Conservation (phyloP, 2,113 vertebrate species). For the Leuciscus idus region DNA sequence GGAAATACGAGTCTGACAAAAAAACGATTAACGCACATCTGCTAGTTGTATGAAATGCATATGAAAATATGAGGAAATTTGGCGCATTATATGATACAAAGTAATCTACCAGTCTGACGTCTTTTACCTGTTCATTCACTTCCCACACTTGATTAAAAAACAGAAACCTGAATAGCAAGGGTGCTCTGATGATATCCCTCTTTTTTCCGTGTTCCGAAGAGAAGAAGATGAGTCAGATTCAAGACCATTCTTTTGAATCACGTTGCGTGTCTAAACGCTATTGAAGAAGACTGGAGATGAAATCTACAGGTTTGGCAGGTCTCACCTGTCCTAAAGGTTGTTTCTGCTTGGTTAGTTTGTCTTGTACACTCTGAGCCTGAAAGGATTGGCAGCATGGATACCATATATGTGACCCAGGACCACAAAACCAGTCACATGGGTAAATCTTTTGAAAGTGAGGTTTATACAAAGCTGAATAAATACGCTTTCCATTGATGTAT, state of each 20-base stretch:
- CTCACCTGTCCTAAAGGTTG: slow-evolving; percentile 42
- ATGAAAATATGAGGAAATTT: not conserved
- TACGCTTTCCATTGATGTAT: too few species aligned
- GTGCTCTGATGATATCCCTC: not conserved
- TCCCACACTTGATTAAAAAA: not conserved
- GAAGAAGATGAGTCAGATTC: slow-evolving; percentile 24
- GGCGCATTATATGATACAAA: not conserved
- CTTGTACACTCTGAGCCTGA: not conserved
- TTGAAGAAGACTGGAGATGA: slow-evolving; percentile 9
- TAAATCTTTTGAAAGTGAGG: too few species aligned
- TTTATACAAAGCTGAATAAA: too few species aligned
- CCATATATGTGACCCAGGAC: not conserved
- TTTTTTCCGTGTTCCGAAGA: not conserved
- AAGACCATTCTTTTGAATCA: not conserved
- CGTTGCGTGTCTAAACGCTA: slow-evolving; percentile 3
- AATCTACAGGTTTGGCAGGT: slow-evolving; percentile 46
- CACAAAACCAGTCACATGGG: too few species aligned
- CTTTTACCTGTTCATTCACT: slow-evolving; percentile 22
- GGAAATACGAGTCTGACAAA: not conserved
- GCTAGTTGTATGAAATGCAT: not conserved
- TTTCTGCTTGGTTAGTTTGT: slow-evolving; percentile 13
- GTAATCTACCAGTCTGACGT: not conserved
- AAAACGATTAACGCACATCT: not conserved
- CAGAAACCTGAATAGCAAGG: not conserved
- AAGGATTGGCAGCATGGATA: not conserved